Evolutionary conservation across 2,888 invertebrate genomes (phyloP), one percentile per base, ranked within the genome.

Genomic region (Trachelus stipa): DNA sequence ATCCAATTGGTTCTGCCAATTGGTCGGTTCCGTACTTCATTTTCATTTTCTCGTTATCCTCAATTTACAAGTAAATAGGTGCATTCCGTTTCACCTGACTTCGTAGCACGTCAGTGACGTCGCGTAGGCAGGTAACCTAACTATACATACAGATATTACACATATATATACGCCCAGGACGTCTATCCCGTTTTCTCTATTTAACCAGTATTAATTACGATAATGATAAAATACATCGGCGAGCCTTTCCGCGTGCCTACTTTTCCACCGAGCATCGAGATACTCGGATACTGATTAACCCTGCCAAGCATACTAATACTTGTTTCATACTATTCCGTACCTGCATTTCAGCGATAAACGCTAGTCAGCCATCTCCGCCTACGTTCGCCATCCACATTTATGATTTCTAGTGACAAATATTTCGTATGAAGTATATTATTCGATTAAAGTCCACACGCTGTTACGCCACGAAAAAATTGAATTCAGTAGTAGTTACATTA

Each of bases 181-280:
- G 56, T 73, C 76, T 79, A 80, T 80, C 80, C 79, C 79, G 79
- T 80, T 80, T 73, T 79, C 79, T 74, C 80, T 81, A 77, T 56
- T 56, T 56, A 56, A 56, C 56, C 56, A 15, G 56, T 23, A 56
- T 56, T 56, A 56, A 56, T 56, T 56, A 56, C 56, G 56, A 56
- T 56, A 56, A 56, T 56, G 56, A 56, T 56, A 56, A 56, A 56
- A 56, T 56, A 56, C 56, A 56, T 56, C 56, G 56, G 23, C 56
- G 23, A 56, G 56, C 56, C 56, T 56, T 56, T 56, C 56, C 56
- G 56, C 56, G 56, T 56, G 56, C 9, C 56, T 56, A 56, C 56
- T 56, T 56, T 56, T 56, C 23, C 56, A 56, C 23, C 56, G 23
- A 56, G 56, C 23, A 56, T 56, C 56, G 56, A 56, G 56, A 56